Base-by-base conservation (phyloP, 2,888 invertebrate genomes). In the Rhimphoctona megacephalus region DNA sequence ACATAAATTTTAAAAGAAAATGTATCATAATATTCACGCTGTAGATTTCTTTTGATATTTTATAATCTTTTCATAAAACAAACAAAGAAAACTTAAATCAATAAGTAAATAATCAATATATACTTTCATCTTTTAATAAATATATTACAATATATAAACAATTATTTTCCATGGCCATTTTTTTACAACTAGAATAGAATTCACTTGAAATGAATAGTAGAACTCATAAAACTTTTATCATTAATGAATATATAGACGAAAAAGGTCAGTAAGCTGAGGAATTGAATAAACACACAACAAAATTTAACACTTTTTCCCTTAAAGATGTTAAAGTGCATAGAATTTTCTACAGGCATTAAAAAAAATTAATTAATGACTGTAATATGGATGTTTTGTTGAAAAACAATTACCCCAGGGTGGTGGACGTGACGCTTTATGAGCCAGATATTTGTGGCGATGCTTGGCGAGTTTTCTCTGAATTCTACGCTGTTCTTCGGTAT, bases 401-500 rank as follows among this genome's bases (percentile, higher is more conserved):
- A 46, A 69, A 36, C 43, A 69, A 70, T 78, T 95, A 98, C 98
- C 97, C 98, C 98, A 99, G 0, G 98, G 98, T 33, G 97, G 96
- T 87, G 96, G 96, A 90, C 97, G 96, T 43, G 96, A 95, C 77
- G 96, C 95, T 92, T 98, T 98, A 90, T 97, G 96, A 78, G 95
- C 96, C 76, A 96, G 94, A 94, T 98, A 99, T 94, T 98, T 98
- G 87, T 97, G 96, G 87, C 98, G 96, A 92, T 98, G 98, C 92
- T 98, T 97, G 11, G 96, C 96, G n/a, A 98, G 94, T 94, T 98
- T 98, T 61, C 98, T 95, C 91, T 97, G 96, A 89, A 98, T 98
- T 87, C 98, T 95, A 85, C 96, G 94, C 92, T 97, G 97, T 85
- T 97, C 97, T 14, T 96, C 96, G 2, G 96, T 96, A 76, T 96